Evolutionary conservation across 2,113 vertebrate species (phyloP).

Genomic region (Oncorhynchus mykiss): DNA sequence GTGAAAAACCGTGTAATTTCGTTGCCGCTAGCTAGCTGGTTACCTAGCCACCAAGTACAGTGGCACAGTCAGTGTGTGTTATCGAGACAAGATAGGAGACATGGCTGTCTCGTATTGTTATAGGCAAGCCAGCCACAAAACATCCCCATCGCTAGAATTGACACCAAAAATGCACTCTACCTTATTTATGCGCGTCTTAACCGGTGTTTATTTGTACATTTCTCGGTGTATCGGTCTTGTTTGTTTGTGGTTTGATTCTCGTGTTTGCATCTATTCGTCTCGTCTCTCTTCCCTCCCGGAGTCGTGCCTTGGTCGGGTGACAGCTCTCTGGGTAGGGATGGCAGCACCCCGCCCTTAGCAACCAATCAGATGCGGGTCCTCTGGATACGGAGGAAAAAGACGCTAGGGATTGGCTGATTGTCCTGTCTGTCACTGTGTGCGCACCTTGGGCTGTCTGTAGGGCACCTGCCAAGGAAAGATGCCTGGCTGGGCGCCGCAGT

Average conservation of each 20-base stretch:
- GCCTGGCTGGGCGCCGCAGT: too few species aligned
- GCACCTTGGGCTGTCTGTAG: slow-evolving; percentile 52
- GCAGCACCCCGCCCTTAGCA: slow-evolving; percentile 66
- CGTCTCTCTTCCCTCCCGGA: slow-evolving; percentile 53
- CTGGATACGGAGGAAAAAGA: slow-evolving; percentile 28
- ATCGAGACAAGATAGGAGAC: slow-evolving; percentile 46
- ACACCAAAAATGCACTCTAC: slow-evolving; percentile 38
- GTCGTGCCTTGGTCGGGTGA: slow-evolving; percentile 63
- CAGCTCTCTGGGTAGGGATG: slow-evolving; percentile 57
- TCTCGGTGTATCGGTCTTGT: slow-evolving; percentile 39
- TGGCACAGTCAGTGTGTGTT: neutral
- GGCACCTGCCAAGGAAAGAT: slow-evolving; percentile 50
- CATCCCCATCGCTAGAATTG: neutral
- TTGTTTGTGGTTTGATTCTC: slow-evolving; percentile 24
- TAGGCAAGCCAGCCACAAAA: slow-evolving; percentile 17
- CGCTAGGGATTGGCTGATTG: slow-evolving; percentile 50
- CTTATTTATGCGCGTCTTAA: slow-evolving; percentile 56
- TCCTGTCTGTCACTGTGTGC: slow-evolving; percentile 52
- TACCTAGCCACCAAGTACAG: neutral
- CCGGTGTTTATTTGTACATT: slow-evolving; percentile 43
- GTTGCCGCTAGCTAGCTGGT: neutral
- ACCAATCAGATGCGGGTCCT: slow-evolving; percentile 57
- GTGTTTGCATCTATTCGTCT: slow-evolving; percentile 63
- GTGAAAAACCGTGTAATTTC: neutral
- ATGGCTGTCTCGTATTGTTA: slow-evolving; percentile 35